A percentile compares a stretch with the other conserved stretches of the same genome.
These are phyloP conservation scores for Tineola bisselliella DNA, from an alignment of 2,888 invertebrate genomes.

Conservation along the genomic window DNA sequence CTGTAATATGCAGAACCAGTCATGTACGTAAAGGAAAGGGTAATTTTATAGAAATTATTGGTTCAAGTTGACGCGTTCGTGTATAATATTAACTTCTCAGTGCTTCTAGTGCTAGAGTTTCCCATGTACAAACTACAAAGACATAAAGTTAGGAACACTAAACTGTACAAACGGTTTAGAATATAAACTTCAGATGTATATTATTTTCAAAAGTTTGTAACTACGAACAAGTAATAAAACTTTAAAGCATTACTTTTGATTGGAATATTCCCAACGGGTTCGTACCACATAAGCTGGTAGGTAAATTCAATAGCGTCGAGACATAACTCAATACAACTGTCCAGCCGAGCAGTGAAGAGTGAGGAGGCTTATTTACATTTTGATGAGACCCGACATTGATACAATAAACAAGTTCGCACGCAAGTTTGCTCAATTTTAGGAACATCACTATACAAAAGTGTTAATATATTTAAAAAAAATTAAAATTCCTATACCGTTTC, in stretches of 20 bases:
- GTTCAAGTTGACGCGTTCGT: background rate
- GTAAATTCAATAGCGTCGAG: slow-evolving; percentile 15
- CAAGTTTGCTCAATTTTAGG: background rate
- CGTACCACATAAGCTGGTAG: background rate
- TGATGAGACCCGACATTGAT: slow-evolving; percentile 65
- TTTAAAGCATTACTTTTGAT: background rate
- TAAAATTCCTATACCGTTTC: slow-evolving; percentile 30
- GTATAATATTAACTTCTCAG: background rate
- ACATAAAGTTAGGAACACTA: background rate
- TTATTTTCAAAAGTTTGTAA: too few species aligned
- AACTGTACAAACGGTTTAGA: background rate
- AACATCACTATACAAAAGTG: background rate
- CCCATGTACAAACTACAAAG: background rate
- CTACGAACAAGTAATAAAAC: background rate
- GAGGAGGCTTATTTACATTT: slow-evolving; percentile 61
- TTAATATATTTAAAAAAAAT: slow-evolving; percentile 15
- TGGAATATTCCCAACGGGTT: background rate
- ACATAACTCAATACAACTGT: slow-evolving; percentile 60
- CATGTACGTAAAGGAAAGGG: background rate
- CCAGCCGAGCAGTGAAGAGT: slow-evolving; percentile 39
- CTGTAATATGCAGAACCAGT: slow-evolving; percentile 5
- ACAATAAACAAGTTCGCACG: slow-evolving; percentile 52
- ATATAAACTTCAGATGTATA: too few species aligned
- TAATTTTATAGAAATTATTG: slow-evolving; percentile 3
- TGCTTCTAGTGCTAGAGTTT: background rate